Base-by-base conservation (phyloP, 1,140 invertebrate species). In the Melitaea cinxia region DNA sequence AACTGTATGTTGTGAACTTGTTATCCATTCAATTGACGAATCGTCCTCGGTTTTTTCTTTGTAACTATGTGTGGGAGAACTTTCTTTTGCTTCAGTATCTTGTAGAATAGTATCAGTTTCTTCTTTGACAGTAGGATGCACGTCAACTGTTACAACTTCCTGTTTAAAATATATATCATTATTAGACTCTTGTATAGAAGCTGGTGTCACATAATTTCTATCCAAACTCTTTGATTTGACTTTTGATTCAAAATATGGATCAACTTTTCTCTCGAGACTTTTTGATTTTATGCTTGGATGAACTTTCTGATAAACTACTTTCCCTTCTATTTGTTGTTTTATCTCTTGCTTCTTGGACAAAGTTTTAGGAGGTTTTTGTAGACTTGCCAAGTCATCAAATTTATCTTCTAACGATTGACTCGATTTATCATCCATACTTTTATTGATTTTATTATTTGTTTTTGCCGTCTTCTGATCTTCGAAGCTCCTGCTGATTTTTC, bases 401-500 rank as follows among this genome's bases (percentile, higher is more conserved):
- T 91, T 93, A 50, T 93, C 92, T 78, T 93, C 93, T 61, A 93
- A 89, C 2, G 93, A 93, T 75, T 93, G 92, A 67, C 92, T 93
- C 0, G 91, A 78, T 74, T 89, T 93, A 80, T 93, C 93, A 72
- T 93, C 93, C 70, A 93, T 91, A 65, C 93, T 93, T 68, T 93
- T 93, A 83, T 92, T 93, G 6, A 91, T 90, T 82, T 93, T 93
- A 61, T 82, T 79, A 33, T 71, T 91, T 4, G 89, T 66, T 80
- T 93, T 93, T 7, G 86, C 75, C 39, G 88, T 83, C 53, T 93
- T 93, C 50, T 92, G 92, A 72, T 93, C 93, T 77, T 95, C 94
- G 72, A 94, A 93, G 76, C 94, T 95, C 69, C 94, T 92, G 68
- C 94, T 95, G 21, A 94, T 92, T 83, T 94, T 94, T 6, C 93